Evolutionary conservation across 2,113 vertebrate genomes (phyloP), one percentile per base, ranked within the genome.

Genomic region (Tricholaema leucomelas): DNA sequence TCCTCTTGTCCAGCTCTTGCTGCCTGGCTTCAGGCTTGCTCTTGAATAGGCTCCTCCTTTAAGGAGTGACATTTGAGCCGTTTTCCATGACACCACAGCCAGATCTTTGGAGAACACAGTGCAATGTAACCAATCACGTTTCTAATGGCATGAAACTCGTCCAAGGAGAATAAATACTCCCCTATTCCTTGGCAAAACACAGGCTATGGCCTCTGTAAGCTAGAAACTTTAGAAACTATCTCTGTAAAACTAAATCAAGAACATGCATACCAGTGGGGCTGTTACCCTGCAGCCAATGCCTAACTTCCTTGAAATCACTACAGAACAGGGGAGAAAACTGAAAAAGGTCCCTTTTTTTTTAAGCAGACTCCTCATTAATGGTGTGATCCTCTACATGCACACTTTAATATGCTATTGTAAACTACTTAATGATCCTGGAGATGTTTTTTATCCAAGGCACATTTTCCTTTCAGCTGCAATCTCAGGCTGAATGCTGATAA

Each of bases 401-500:
- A 33, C 21, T 50, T 61, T 44, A 87, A 67, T 54, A 35, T 10
- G 25, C 44, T 56, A 14, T 19, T 77, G 76, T 91, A 83, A 94
- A 90, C 75, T 77, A 55, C 94, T 80, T 82, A 87, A 28, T 23
- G 0, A 4, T 17, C 63, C 71, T 56, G 67, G 44, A 79, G 50
- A 54, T 40, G 6, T 36, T 64, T 55, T 86, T 88, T 73, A 83
- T 64, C 65, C 61, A 80, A 87, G 48, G 85, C 69, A 87, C 54
- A 18, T 73, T 28, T n/a, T 71, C 33, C 50, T 72, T 91, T 52
- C 48, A 74, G 79, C 69, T 81, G 61, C 42, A 64, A 67, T 52
- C 72, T 71, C 59, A 8, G 15, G 5, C 78, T 85, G 92, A 92
- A 89, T 87, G 54, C 89, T 81, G 81, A 93, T 75, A 61, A 95